These are phyloP conservation scores for Noctuana brunneofusca DNA, from an alignment of 2,888 invertebrate genomes.

Conservation along the genomic window DNA sequence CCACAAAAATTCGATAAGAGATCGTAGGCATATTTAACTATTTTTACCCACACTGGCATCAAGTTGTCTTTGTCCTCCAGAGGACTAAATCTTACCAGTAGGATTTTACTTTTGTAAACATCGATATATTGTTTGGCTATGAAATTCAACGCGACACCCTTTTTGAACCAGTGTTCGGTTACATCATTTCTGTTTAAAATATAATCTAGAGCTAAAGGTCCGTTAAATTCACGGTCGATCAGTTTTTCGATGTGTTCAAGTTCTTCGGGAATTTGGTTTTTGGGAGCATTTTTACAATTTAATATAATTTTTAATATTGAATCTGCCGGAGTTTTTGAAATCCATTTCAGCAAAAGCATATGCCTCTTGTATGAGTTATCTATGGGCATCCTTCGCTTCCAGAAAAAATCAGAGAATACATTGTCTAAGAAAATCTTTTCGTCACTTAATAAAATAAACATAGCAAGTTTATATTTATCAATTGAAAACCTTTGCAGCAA, in stretches of 20 bases:
- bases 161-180: conserved; percentile 8
- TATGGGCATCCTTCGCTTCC: conserved; percentile 1
- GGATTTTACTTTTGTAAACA: not conserved
- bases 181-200: not conserved
- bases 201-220: conserved; percentile 1
- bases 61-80: not conserved
- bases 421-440: conserved; percentile 40
- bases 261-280: not conserved
- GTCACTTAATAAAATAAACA: conserved; percentile 48
- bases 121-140: conserved; percentile 22
- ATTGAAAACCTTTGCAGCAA: conserved; percentile 1
- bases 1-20: conserved; percentile 16
- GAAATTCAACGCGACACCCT: conserved; percentile 10
- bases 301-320: not conserved
- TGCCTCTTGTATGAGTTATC: not conserved
- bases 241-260: not conserved
- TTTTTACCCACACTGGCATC: not conserved
- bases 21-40: conserved; percentile 24
- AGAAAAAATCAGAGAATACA: conserved; percentile 37
- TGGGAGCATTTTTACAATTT: not conserved
- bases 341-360: not conserved
- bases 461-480: conserved; percentile 3
- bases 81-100: not conserved
- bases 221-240: not conserved
- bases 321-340: not conserved